Evolutionary conservation across 2,113 vertebrate species (phyloP).

Genomic region (Octodon degus): DNA sequence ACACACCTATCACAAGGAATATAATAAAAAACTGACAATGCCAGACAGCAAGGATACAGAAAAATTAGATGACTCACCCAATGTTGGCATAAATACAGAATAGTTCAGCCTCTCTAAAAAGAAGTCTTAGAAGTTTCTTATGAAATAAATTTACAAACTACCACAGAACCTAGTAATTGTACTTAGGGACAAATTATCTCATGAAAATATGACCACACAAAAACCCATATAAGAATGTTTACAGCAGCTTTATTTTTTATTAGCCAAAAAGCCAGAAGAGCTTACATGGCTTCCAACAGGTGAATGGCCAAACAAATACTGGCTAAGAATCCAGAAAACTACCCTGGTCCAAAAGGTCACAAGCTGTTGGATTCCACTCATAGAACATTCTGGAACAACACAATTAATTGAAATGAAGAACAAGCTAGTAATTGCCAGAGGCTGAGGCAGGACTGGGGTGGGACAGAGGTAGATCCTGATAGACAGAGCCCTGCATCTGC

Average conservation of each 20-base stretch:
- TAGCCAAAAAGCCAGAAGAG: background rate
- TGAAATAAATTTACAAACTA: background rate
- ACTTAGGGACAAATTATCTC: background rate
- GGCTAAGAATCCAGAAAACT: background rate
- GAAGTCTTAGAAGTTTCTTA: background rate
- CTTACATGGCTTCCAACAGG: background rate
- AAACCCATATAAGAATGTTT: background rate
- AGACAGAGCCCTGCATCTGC: background rate
- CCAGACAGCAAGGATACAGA: background rate
- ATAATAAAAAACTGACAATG: background rate
- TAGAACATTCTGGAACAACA: background rate
- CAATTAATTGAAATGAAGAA: background rate
- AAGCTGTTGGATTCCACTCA: background rate
- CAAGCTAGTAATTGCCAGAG: background rate
- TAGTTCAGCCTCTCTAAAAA: background rate
- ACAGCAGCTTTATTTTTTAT: background rate
- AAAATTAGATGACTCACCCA: background rate
- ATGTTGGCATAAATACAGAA: background rate
- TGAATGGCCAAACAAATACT: background rate
- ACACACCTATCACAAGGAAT: background rate
- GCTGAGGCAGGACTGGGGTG: background rate
- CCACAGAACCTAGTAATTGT: background rate
- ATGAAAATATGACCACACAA: background rate
- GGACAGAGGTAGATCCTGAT: background rate
- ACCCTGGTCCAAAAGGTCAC: background rate